phyloP scores from a whole-genome alignment of 2,888 invertebrate genomes.

The Euzophera pinguis region DNA sequence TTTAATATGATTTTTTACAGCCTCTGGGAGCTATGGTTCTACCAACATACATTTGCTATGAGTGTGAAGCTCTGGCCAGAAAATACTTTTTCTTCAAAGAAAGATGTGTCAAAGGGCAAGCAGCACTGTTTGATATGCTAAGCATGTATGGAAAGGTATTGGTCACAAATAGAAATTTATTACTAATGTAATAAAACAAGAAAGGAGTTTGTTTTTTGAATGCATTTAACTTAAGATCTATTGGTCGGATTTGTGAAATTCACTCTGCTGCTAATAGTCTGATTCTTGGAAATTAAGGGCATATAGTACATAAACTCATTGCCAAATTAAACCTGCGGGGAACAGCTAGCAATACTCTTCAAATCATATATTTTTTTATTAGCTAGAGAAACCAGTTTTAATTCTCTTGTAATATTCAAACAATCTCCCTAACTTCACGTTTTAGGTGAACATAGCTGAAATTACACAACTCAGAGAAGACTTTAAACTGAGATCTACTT shows the following conservation, averaged over 20 bases:
- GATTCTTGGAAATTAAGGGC: no score
- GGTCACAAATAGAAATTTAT: not conserved
- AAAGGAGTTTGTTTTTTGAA: no score
- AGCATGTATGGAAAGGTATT: conserved; percentile 47
- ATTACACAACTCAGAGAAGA: conserved; percentile 6
- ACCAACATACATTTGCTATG: conserved; percentile 51
- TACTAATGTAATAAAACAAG: no score
- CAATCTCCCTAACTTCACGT: not conserved
- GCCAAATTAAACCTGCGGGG: no score
- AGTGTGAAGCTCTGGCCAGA: conserved; percentile 50
- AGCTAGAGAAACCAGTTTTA: no score
- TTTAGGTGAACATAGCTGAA: not conserved
- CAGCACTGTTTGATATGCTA: conserved; percentile 43
- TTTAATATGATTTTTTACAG: conserved; percentile 40
- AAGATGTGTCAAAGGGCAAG: conserved; percentile 47
- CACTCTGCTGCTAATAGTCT: no score
- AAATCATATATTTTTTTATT: no score
- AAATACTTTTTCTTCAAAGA: conserved; percentile 56
- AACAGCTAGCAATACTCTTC: no score
- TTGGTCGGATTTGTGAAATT: no score
- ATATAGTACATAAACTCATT: no score
- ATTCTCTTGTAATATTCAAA: no score
- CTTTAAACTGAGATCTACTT: not conserved
- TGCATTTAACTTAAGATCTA: no score
- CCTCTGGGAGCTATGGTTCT: conserved; percentile 34